phyloP scores from a whole-genome alignment of 2,113 vertebrate genomes.

The Edolisoma coerulescens region DNA sequence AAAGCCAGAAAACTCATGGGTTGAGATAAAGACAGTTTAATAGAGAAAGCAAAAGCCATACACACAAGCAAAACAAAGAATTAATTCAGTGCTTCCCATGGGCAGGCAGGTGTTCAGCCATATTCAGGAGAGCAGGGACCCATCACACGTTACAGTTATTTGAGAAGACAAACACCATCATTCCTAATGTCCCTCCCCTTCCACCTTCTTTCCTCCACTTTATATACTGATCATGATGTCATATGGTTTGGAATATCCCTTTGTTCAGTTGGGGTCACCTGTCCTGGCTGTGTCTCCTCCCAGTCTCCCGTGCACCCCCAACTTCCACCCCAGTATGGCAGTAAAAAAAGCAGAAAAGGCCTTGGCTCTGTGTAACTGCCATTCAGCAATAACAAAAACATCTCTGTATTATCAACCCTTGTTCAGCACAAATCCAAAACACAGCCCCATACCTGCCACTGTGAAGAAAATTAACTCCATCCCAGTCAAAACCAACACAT shows the following conservation, averaged over 20 bases:
- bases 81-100: neutral
- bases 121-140: neutral
- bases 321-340: neutral
- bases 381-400: neutral
- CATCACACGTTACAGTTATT: neutral
- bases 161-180: neutral
- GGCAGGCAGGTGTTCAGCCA: neutral
- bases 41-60: neutral
- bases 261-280: neutral
- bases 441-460: neutral
- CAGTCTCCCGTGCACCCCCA: rapidly evolving
- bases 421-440: neutral
- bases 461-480: neutral
- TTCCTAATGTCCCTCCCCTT: neutral
- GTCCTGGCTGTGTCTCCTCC: neutral
- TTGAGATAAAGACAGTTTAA: neutral
- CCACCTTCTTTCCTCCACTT: neutral
- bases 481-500: neutral
- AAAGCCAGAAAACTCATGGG: neutral
- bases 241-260: neutral
- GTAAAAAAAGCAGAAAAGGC: neutral
- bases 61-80: neutral
- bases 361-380: neutral
- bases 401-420: neutral
- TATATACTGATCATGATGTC: neutral